Evolutionary conservation across 2,888 invertebrate genomes (phyloP), one percentile per base, ranked within the genome.

Genomic region (Notodonta ziczac): DNA sequence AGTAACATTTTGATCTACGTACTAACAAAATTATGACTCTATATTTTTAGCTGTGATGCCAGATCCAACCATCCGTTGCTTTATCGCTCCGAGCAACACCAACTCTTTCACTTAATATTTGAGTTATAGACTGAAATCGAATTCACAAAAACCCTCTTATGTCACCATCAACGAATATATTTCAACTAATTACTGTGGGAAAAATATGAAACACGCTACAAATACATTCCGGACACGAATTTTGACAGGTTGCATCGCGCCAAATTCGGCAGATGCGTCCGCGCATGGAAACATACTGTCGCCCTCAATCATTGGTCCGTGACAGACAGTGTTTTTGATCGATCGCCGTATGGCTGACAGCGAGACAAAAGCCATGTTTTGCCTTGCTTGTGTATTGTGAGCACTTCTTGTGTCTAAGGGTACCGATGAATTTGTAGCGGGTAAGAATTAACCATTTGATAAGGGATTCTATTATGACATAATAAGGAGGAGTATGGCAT

Each of bases 311-410:
- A 84, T 77, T 76, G 66, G 65, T 52, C 70, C 58, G 61, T 76
- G 78, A 76, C 78, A 80, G 76, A 67, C 72, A 59, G 62, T 58
- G 64, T 76, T 77, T 80, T 78, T 87, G 88, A 88, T 89, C 82
- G 88, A 88, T 87, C 70, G 77, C 69, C 66, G 61, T 73, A 69
- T 62, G 63, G 67, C 61, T 72, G 66, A 67, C 69, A 69, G 59
- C 61, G 66, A 74, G 63, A 76, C 74, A 70, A 70, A 73, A 74
- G 68, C 65, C 63, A 57, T 70, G 67, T 63, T 69, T 70, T 72
- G 65, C 66, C 64, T 59, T 70, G 62, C 65, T 63, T 40, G 56
- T 56, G 60, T 44, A 61, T 48, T 60, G 56, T 69, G 63, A 59
- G 65, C 67, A 58, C 57, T 65, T 67, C 65, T 66, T 67, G 61